These are phyloP conservation scores for Coleophora deauratella DNA, from an alignment of 2,888 invertebrate species.

Conservation along the genomic window DNA sequence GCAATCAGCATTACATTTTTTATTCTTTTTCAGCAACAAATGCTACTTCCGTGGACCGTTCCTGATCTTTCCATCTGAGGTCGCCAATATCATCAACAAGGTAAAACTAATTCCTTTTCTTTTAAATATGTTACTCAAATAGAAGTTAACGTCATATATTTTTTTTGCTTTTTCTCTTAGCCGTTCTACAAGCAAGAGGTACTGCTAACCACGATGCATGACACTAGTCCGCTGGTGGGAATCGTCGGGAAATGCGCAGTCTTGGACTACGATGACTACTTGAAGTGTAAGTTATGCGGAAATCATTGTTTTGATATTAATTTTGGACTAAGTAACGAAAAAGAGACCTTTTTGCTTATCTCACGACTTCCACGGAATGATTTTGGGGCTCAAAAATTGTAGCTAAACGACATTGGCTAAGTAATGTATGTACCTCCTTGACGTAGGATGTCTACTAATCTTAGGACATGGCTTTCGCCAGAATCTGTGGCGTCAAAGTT, in stretches of 20 bases:
- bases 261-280: conserved; percentile 91
- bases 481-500: no score
- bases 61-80: conserved; percentile 91
- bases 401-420: no score
- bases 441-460: no score
- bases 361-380: no score
- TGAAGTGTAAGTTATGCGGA: conserved; percentile 78
- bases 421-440: no score
- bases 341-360: no score
- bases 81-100: conserved; percentile 84
- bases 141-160: no score
- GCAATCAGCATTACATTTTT: background rate
- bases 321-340: no score
- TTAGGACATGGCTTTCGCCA: no score
- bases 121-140: no score
- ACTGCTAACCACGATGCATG: conserved; percentile 91
- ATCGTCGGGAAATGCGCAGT: conserved; percentile 95
- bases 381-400: no score
- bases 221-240: conserved; percentile 91
- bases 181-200: conserved; percentile 96
- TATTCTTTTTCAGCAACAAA: conserved; percentile 79
- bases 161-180: conserved; percentile 37
- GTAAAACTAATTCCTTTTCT: conserved; percentile 24
- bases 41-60: conserved; percentile 96
- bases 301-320: no score